Base-by-base conservation (phyloP, 2,888 invertebrate genomes). In the Conistra vaccinii region DNA sequence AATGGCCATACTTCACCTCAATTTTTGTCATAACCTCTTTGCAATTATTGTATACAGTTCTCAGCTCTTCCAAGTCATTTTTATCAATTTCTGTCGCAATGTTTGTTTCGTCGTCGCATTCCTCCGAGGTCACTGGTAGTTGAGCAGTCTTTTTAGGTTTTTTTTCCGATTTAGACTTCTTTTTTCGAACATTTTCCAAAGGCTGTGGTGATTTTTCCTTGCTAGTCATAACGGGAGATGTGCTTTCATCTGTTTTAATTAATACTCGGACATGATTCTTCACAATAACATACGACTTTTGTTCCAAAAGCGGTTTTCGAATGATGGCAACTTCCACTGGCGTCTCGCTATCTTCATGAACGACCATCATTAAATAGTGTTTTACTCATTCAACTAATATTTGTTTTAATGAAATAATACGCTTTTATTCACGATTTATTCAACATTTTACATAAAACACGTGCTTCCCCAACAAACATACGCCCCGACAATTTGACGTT, bases 1-100 rank as follows among this genome's bases (percentile, higher is more conserved):
- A 92, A 89, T 95, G 94, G 0, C 96, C 95, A 89, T 96, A 96
- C 81, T 95, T 96, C 0, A 76, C 70, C 87, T 96, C 95, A 42
- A 96, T 95, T 83, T 91, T 95, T 23, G 85, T 87, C 10, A 96
- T 88, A 73, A 96, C 91, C 26, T 89, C 85, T 89, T 94, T 94
- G 80, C 96, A 96, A 70, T 94, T 93, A 53, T 83, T 90, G 76
- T 96, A 96, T 20, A 94, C 93, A 39, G 85, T 84, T 87, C 85
- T 92, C 6, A 96, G 80, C 81, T 96, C 95, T 73, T 92, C 87
- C 53, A 96, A 79, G 86, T 96, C 96, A 77, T 88, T 82, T 78
- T 71, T 82, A 66, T 71, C 45, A 53, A 81, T 73, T 68, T 65
- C 26, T 57, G 67, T 61, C 1, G 42, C 3, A 29, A 9, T 69